These are phyloP conservation scores for Brachionus calyciflorus DNA, from an alignment of 1,140 invertebrate genomes.

Conservation along the genomic window DNA sequence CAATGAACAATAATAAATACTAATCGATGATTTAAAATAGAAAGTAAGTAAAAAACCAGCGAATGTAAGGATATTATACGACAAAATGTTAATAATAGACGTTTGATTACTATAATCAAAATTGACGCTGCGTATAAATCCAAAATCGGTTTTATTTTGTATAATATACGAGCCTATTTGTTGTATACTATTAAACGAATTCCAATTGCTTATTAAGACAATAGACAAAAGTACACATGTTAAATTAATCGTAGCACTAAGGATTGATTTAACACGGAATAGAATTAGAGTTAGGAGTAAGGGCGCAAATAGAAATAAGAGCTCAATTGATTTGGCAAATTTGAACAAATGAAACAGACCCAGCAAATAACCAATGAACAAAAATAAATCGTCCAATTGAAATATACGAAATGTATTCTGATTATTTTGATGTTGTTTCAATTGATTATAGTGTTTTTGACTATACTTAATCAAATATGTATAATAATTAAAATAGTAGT, in stretches of 20 bases:
- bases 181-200: neutral
- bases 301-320: constrained; percentile 18
- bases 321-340: neutral
- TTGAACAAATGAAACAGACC: constrained; percentile 41
- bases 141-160: neutral
- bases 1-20: constrained; percentile 31
- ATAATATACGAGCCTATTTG: too few species aligned
- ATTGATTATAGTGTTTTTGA: constrained; percentile 25
- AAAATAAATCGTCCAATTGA: constrained; percentile 27
- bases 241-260: neutral
- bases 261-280: neutral
- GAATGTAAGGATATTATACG: constrained; percentile 20
- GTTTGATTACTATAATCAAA: neutral
- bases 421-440: constrained; percentile 38
- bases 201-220: constrained; percentile 1
- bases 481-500: constrained; percentile 39
- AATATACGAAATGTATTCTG: constrained; percentile 8
- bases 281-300: neutral
- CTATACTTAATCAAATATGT: constrained; percentile 10
- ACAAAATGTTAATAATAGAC: neutral
- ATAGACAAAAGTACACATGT: neutral
- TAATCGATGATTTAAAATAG: constrained; percentile 2
- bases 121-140: too few species aligned
- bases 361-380: neutral
- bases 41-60: neutral